phyloP scores from a whole-genome alignment of 64 coral and sea anemone genomes.

The Porites lutea region DNA sequence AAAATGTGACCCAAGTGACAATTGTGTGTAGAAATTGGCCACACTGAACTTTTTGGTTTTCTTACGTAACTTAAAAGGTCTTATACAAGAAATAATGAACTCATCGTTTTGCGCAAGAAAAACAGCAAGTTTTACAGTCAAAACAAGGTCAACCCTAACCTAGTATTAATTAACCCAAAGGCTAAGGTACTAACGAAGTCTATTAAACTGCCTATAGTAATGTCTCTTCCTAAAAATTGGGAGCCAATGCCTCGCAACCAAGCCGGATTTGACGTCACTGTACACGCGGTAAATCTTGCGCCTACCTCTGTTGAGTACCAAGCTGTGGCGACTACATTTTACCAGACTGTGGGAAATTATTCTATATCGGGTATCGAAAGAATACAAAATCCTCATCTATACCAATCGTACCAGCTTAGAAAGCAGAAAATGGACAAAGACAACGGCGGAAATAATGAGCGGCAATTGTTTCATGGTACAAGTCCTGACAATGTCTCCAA shows the following conservation, averaged over 20 bases:
- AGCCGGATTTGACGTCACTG: slow-evolving; percentile 18
- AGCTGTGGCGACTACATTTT: neutral
- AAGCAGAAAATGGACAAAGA: slow-evolving; percentile 67
- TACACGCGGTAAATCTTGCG: neutral
- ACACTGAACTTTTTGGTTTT: too few species aligned
- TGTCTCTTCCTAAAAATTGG: slow-evolving; percentile 36
- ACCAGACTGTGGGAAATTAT: neutral
- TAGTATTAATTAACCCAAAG: too few species aligned
- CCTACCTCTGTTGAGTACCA: slow-evolving; percentile 13
- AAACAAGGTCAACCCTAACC: too few species aligned
- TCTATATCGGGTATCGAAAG: slow-evolving; percentile 21
- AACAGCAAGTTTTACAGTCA: too few species aligned
- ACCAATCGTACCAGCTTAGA: slow-evolving; percentile 18
- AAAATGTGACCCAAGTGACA: too few species aligned
- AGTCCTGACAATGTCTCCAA: neutral
- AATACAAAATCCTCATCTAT: slow-evolving; percentile 65
- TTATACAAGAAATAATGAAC: too few species aligned
- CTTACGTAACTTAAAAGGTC: too few species aligned
- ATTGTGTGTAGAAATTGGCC: too few species aligned
- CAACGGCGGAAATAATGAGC: slow-evolving; percentile 45
- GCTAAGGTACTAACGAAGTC: too few species aligned
- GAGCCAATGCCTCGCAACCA: slow-evolving; percentile 31
- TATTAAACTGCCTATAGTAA: neutral
- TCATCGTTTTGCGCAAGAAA: too few species aligned
- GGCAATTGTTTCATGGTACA: slow-evolving; percentile 56